Evolutionary conservation across 2,888 invertebrate genomes (phyloP), one percentile per base, ranked within the genome.

Genomic region (Meganola albula): DNA sequence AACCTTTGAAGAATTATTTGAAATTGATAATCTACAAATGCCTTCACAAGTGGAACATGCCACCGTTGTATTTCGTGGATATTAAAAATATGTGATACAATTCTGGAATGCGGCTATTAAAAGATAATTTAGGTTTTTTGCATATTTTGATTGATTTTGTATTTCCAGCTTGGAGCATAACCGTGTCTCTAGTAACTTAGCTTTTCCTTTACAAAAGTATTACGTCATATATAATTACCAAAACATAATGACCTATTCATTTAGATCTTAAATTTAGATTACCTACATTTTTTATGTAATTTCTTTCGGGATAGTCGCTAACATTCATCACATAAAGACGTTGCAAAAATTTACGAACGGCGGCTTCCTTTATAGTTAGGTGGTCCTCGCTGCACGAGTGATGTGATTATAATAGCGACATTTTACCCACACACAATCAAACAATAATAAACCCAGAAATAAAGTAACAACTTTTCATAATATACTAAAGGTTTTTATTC

Each of bases 361-460:
- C 84, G 82, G 84, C 70, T 54, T 58, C 74, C 75, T 85, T 84
- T 84, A 82, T 79, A 68, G 68, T 68, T 78, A 83, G 85, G 84
- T 84, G 83, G 84, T 80, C 75, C 63, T 7, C 52, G 53, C 54
- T 53, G 53, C 50, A 47, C 61, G 60, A 68, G 56, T 82, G 79
- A 85, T 82, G 80, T 77, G 80, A 77, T 80, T 83, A 83, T 84
- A 83, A 85, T 85, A 79, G 79, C 78, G 73, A 74, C 75, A 82
- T 70, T 74, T 71, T 69, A 68, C 66, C 58, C 72, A 66, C 64
- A 68, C 64, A 65, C 58, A 55, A 36, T 31, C 31, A 40, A n/a
- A n/a, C 64, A 61, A 68, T 66, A 62, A 71, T 67, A 70, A 63
- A 66, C 63, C 63, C 61, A 61, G 57, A 64, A 66, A 62, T 54